Percentiles rank a stretch among this genome's conserved stretches.
Evolutionary conservation across 2,888 invertebrate species (phyloP).

Genomic region (Stenolophus ochropezus): DNA sequence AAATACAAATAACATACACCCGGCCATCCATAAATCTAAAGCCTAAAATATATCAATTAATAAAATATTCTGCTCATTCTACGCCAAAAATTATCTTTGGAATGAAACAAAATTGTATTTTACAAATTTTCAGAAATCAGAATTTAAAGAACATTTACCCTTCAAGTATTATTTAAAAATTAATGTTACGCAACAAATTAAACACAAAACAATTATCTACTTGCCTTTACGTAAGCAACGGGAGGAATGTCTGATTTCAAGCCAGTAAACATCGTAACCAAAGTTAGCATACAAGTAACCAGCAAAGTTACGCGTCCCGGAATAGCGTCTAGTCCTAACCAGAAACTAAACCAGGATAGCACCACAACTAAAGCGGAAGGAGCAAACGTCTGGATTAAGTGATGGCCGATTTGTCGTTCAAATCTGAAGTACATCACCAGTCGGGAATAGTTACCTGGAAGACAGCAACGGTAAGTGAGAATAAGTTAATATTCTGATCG

Average conservation of each 20-base stretch:
- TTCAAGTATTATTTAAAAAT: too few species aligned
- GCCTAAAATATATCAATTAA: slow-evolving; percentile 75
- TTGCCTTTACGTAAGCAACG: slow-evolving; percentile 90
- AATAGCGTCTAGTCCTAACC: slow-evolving; percentile 89
- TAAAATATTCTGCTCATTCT: not conserved
- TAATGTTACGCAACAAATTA: not conserved
- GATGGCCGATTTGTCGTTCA: slow-evolving; percentile 89
- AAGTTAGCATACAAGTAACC: slow-evolving; percentile 88
- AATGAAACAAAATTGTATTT: slow-evolving; percentile 12
- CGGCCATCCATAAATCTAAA: slow-evolving; percentile 91
- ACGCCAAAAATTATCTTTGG: not conserved
- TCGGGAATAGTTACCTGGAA: slow-evolving; percentile 84
- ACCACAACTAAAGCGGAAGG: slow-evolving; percentile 89
- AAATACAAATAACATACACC: slow-evolving; percentile 91
- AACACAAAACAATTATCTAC: not conserved
- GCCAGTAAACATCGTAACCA: slow-evolving; percentile 91
- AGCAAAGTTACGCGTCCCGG: slow-evolving; percentile 88
- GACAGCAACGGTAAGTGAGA: not conserved
- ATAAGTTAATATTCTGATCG: too few species aligned
- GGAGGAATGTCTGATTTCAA: slow-evolving; percentile 88
- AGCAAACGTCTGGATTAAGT: slow-evolving; percentile 89
- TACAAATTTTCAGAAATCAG: not conserved
- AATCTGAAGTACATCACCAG: slow-evolving; percentile 87
- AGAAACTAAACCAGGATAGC: slow-evolving; percentile 91
- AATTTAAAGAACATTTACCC: too few species aligned